Evolutionary conservation across 2,113 vertebrate genomes (phyloP).

Genomic region (Delphinapterus leucas): DNA sequence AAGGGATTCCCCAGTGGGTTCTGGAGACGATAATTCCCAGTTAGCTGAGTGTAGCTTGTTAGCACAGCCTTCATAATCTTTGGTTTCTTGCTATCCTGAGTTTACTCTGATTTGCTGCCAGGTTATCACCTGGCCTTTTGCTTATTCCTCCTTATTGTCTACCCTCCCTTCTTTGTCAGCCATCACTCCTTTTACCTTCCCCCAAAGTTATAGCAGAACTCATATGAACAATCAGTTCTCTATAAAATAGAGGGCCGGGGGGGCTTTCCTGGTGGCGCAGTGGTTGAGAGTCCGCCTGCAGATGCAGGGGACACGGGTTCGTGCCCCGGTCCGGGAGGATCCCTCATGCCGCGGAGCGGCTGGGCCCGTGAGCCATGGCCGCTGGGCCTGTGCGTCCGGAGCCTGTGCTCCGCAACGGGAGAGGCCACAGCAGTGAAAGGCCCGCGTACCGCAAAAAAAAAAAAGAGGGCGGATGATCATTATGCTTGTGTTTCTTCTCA

Average conservation of each 20-base stretch:
- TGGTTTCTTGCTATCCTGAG: not conserved
- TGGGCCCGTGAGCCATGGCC: too few relatives aligned
- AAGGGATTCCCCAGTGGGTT: not conserved
- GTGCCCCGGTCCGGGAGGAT: too few relatives aligned
- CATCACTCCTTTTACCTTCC: not conserved
- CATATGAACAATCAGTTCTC: not conserved
- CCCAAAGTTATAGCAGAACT: not conserved
- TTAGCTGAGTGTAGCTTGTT: not conserved
- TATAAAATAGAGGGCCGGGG: not conserved
- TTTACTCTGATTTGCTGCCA: not conserved
- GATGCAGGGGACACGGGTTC: too few relatives aligned
- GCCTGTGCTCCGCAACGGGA: too few relatives aligned
- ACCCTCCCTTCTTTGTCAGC: not conserved
- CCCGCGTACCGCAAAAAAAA: too few relatives aligned
- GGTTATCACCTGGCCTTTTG: not conserved
- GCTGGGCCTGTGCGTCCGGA: too few relatives aligned
- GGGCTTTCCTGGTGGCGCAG: too few relatives aligned
- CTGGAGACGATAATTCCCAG: not conserved
- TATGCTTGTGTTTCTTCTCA: not conserved
- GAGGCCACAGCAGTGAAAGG: too few relatives aligned
- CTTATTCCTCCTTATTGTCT: not conserved
- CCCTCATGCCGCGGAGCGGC: too few relatives aligned
- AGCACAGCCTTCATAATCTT: not conserved
- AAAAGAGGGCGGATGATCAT: not conserved
- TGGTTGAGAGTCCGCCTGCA: too few relatives aligned